These are phyloP conservation scores for Nothoprocta perdicaria DNA, from an alignment of 2,113 vertebrate genomes.

Conservation along the genomic window DNA sequence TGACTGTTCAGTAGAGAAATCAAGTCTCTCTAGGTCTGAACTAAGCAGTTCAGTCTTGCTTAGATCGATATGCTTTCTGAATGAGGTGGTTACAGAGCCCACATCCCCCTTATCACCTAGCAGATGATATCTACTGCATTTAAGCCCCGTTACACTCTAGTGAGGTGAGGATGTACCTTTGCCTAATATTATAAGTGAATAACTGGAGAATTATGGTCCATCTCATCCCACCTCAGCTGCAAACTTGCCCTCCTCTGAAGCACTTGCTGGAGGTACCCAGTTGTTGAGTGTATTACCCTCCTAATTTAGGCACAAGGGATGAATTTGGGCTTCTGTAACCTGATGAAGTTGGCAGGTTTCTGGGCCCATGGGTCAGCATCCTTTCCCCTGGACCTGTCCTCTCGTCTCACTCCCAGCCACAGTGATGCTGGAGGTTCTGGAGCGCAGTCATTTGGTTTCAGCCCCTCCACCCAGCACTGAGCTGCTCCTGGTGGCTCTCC, in stretches of 20 bases:
- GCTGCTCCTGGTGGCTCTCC: not conserved
- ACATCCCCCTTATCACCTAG: not conserved
- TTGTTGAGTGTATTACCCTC: not conserved
- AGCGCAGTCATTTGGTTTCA: not conserved
- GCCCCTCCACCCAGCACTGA: not conserved
- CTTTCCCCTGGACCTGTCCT: not conserved
- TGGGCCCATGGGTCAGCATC: too few relatives aligned
- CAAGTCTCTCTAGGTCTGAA: not conserved
- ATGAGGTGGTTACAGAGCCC: not conserved
- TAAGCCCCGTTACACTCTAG: not conserved
- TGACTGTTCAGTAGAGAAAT: not conserved
- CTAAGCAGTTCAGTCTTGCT: not conserved
- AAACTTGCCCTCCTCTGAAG: not conserved
- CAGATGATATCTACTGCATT: not conserved
- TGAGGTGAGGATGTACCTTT: not conserved
- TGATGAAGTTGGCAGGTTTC: not conserved
- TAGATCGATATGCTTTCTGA: not conserved
- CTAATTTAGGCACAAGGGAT: not conserved
- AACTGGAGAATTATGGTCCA: rapidly evolving
- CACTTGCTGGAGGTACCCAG: not conserved
- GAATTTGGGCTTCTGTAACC: not conserved
- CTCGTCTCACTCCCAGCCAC: not conserved
- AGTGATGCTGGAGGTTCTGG: too few relatives aligned
- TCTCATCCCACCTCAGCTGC: not conserved
- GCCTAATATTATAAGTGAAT: not conserved